Evolutionary conservation across 1,140 invertebrate genomes (phyloP).

Genomic region (Cotesia glomerata): DNA sequence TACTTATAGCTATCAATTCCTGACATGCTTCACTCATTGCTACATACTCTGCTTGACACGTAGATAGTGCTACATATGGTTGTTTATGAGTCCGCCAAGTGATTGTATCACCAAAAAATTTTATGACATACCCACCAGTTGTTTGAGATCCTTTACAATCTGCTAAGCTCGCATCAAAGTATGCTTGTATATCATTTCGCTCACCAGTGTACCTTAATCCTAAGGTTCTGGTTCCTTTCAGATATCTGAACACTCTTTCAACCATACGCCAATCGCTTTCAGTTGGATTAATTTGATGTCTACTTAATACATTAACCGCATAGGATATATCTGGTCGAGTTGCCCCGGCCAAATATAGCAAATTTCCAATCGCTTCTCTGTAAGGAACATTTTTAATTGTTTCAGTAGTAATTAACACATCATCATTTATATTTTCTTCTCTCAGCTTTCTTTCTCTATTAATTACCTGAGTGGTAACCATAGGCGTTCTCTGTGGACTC

Average conservation of each 20-base stretch:
- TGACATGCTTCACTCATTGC: constrained; percentile 28
- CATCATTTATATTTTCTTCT: constrained; percentile 14
- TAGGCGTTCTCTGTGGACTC: constrained; percentile 23
- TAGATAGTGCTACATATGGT: constrained; percentile 24
- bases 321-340: constrained; percentile 51
- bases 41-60: constrained; percentile 28
- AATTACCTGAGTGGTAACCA: constrained; percentile 22
- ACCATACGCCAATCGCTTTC: constrained; percentile 1
- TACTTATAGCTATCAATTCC: constrained; percentile 16
- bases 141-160: constrained; percentile 25
- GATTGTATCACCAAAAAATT: constrained; percentile 23
- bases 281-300: constrained; percentile 36
- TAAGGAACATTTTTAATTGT: constrained; percentile 32
- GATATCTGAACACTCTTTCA: constrained; percentile 22
- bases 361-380: constrained; percentile 44
- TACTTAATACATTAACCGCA: constrained; percentile 44
- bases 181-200: constrained; percentile 8
- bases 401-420: constrained; percentile 6
- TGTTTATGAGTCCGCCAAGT: constrained; percentile 24
- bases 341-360: constrained; percentile 46
- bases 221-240: constrained; percentile 7
- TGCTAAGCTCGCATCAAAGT: constrained; percentile 25
- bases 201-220: neutral
- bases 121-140: constrained; percentile 23
- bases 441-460: constrained; percentile 20